These are phyloP conservation scores for Hyperopisus bebe DNA, from an alignment of 2,113 vertebrate genomes.

Conservation along the genomic window DNA sequence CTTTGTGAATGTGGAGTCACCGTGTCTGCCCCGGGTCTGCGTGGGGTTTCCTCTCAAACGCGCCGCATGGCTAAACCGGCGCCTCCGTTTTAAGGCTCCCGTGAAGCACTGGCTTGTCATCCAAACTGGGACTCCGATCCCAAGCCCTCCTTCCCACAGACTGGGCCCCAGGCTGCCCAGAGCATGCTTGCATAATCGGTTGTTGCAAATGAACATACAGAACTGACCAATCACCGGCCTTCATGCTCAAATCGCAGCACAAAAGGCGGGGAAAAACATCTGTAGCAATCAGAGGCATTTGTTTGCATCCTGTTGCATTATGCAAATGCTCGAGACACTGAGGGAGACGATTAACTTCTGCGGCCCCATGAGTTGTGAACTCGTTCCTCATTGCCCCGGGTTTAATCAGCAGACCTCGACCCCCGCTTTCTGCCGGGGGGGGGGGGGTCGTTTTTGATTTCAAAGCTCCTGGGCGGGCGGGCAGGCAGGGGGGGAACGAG, in stretches of 20 bases:
- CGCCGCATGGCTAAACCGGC: not conserved
- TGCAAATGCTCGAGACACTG: conserved; percentile 51
- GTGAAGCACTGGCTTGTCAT: not conserved
- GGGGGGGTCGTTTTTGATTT: not conserved
- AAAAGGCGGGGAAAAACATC: not conserved
- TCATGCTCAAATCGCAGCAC: not conserved
- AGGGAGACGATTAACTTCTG: conserved; percentile 55
- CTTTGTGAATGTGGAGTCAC: not conserved
- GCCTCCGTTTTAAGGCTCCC: not conserved
- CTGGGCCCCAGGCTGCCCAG: not conserved
- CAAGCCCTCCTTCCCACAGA: not conserved
- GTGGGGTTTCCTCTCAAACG: not conserved
- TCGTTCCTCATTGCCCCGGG: conserved; percentile 23
- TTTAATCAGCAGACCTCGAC: not conserved
- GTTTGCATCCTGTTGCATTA: conserved; percentile 58
- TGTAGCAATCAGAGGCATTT: conserved; percentile 39
- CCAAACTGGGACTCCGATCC: not conserved
- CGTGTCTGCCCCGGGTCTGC: not conserved
- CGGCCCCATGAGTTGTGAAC: conserved; percentile 51
- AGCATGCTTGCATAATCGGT: not conserved
- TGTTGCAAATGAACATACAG: not conserved
- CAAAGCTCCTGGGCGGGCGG: not conserved
- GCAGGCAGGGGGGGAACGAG: not conserved
- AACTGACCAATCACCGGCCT: not conserved
- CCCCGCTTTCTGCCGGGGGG: not conserved